Evolutionary conservation across 2,113 vertebrate genomes (phyloP).

Genomic region (Rhineura floridana): DNA sequence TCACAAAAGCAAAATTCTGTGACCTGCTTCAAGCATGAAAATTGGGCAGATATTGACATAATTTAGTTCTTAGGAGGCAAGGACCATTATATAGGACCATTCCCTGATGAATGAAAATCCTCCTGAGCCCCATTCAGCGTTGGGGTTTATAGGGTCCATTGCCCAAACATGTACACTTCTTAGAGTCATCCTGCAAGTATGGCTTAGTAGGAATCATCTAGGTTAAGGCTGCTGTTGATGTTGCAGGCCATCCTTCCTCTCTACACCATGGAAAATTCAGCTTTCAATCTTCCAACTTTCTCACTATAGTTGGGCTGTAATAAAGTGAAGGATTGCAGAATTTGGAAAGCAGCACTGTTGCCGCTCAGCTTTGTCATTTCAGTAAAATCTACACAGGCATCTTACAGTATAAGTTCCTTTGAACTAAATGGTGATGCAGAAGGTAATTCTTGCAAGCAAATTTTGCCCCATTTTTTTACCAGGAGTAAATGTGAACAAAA

Average conservation of each 20-base stretch:
- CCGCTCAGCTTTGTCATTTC: background rate
- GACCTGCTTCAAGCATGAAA: background rate
- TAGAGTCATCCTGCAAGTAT: background rate
- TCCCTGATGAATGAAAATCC: background rate
- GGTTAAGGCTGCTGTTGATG: background rate
- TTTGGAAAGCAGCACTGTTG: background rate
- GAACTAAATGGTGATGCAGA: too few relatives aligned
- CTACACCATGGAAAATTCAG: accelerated
- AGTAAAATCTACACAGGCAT: background rate
- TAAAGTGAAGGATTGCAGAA: background rate
- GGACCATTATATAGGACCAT: background rate
- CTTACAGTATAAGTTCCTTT: background rate
- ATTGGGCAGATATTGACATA: background rate
- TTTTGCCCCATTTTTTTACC: too few relatives aligned
- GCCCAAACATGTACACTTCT: background rate
- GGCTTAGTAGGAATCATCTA: background rate
- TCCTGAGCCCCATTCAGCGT: background rate
- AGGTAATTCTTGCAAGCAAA: too few relatives aligned
- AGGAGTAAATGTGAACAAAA: too few relatives aligned
- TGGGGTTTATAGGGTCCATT: background rate
- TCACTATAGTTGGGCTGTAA: background rate
- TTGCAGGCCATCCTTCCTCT: background rate
- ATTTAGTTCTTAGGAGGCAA: background rate
- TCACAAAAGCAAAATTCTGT: background rate
- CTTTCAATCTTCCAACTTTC: accelerated